These are phyloP conservation scores for Plotosus lineatus DNA, from an alignment of 2,113 vertebrate species.

Conservation along the genomic window DNA sequence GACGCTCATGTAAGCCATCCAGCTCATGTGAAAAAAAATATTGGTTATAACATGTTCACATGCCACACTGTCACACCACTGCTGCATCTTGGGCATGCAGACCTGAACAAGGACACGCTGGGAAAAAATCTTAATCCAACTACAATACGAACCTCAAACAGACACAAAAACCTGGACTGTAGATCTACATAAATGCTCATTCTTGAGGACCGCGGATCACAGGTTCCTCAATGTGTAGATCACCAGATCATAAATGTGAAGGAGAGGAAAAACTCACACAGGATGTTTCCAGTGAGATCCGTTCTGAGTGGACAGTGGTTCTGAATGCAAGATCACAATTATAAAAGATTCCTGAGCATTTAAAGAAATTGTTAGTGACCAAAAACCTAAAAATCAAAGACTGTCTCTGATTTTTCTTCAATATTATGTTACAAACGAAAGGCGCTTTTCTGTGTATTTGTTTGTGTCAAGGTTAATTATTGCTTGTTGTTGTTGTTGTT, in stretches of 20 bases:
- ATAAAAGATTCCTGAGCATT: background rate
- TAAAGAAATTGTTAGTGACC: constrained; percentile 1
- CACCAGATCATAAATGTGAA: background rate
- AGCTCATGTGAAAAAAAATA: background rate
- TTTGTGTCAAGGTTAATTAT: constrained; percentile 1
- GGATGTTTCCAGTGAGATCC: background rate
- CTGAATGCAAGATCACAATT: background rate
- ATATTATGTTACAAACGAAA: background rate
- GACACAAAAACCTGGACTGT: background rate
- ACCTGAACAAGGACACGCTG: constrained; percentile 5
- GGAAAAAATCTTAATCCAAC: background rate
- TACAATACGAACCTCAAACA: constrained; percentile 15
- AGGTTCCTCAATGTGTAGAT: background rate
- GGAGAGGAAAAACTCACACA: background rate
- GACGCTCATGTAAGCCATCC: constrained; percentile 8
- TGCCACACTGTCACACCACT: background rate
- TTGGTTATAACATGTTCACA: background rate
- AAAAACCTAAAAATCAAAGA: background rate
- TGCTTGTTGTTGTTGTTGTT: background rate
- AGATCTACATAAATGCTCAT: background rate
- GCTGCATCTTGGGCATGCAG: constrained; percentile 4
- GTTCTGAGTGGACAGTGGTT: background rate
- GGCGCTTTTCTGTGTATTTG: constrained; percentile 2
- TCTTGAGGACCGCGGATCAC: background rate
- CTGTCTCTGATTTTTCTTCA: background rate